Percentiles rank a stretch among this genome's conserved stretches.
These are phyloP conservation scores for Xerus rutilus DNA, from an alignment of 2,797 vertebrate species.

Conservation along the genomic window DNA sequence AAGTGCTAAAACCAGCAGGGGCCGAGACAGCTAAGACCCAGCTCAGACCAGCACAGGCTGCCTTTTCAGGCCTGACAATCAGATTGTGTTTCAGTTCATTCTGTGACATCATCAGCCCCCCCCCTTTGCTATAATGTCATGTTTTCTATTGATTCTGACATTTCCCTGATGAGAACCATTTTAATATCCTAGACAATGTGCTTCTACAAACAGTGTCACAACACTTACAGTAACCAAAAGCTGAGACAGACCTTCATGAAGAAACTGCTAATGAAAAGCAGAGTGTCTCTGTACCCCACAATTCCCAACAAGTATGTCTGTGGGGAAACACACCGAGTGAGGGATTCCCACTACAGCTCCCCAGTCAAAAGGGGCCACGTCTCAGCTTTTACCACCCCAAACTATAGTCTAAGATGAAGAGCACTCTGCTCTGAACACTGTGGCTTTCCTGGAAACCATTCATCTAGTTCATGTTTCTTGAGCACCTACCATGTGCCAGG, in stretches of 20 bases:
- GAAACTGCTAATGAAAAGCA: background rate
- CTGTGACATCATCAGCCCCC: background rate
- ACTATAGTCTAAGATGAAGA: background rate
- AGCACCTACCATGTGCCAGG: background rate
- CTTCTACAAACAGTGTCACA: background rate
- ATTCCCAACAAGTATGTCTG: background rate
- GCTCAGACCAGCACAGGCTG: background rate
- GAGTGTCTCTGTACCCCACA: background rate
- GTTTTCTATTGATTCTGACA: background rate
- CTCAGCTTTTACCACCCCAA: background rate
- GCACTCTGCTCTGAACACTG: fast-evolving
- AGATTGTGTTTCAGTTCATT: fast-evolving
- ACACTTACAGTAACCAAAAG: background rate
- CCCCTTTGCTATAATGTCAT: fast-evolving
- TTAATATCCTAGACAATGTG: background rate
- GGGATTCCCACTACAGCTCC: background rate
- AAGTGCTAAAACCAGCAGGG: background rate
- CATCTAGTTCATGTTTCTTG: background rate
- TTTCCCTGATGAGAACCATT: background rate
- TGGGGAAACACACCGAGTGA: background rate
- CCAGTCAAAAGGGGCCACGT: fast-evolving
- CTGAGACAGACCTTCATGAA: background rate
- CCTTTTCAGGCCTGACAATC: background rate
- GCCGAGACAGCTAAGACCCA: background rate
- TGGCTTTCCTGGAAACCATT: background rate